Percentiles rank a stretch among this genome's conserved stretches.
These are phyloP conservation scores for Drosophila infuscata DNA, from an alignment of 2,888 invertebrate species.

Conservation along the genomic window DNA sequence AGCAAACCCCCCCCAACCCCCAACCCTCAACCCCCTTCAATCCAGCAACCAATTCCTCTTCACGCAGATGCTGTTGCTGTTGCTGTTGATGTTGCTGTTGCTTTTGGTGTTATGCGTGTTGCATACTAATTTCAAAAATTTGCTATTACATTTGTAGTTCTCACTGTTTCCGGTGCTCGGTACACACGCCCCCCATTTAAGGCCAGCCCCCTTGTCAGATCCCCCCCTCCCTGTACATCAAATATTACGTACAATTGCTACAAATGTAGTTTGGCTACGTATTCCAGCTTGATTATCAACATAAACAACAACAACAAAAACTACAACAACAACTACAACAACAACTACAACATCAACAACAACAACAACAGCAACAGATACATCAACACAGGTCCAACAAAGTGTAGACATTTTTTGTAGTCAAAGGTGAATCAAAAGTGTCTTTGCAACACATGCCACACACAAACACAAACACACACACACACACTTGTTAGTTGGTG, in stretches of 20 bases:
- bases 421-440: constrained; percentile 70
- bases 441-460: constrained; percentile 52
- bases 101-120: constrained; percentile 68
- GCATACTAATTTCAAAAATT: constrained; percentile 80
- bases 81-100: constrained; percentile 18
- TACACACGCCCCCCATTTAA: constrained; percentile 1
- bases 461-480: constrained; percentile 6
- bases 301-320: not conserved
- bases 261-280: constrained; percentile 56
- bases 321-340: not conserved
- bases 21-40: not conserved
- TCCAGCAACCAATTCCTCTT: not conserved
- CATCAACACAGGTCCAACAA: constrained; percentile 57
- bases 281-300: constrained; percentile 66
- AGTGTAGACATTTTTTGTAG: constrained; percentile 63
- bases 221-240: constrained; percentile 1
- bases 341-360: not conserved
- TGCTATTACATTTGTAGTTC: constrained; percentile 77
- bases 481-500: constrained; percentile 15
- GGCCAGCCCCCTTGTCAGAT: not conserved
- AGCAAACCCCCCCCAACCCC: not conserved
- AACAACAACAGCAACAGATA: constrained; percentile 11
- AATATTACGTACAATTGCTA: constrained; percentile 54
- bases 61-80: constrained; percentile 24
- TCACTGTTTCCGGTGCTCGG: constrained; percentile 39